Evolutionary conservation across 2,797 vertebrate species (phyloP).

Genomic region (Onychomys torridus): DNA sequence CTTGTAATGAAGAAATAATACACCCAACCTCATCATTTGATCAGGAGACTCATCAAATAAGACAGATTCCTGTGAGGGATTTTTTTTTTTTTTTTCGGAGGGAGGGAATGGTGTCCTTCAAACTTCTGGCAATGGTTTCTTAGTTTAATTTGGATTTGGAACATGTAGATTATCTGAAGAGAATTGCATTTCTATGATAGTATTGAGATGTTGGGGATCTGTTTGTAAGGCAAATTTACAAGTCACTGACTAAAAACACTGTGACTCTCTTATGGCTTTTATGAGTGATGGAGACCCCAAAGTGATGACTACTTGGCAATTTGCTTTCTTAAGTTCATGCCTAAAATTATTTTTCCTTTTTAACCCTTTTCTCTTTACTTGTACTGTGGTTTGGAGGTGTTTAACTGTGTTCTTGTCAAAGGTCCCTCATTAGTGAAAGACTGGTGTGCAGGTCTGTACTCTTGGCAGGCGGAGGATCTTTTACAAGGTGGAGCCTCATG

Average conservation of each 20-base stretch:
- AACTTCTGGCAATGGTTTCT: constrained; percentile 27
- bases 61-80: neutral
- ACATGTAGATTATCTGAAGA: neutral
- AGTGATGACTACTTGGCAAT: neutral
- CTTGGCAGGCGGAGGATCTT: neutral
- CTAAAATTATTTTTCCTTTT: neutral
- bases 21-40: neutral
- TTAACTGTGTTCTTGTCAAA: neutral
- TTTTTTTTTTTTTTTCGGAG: too few relatives aligned
- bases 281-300: neutral
- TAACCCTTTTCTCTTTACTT: constrained; percentile 34
- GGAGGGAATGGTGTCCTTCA: neutral
- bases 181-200: neutral
- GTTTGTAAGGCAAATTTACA: neutral
- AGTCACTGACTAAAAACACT: neutral
- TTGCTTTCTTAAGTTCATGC: neutral
- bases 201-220: neutral
- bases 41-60: neutral
- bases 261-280: neutral
- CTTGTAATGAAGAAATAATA: neutral
- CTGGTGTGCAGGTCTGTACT: neutral
- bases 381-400: neutral
- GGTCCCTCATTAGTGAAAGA: neutral
- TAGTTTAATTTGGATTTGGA: neutral
- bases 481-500: neutral